Evolutionary conservation across 2,888 invertebrate genomes (phyloP), one percentile per base, ranked within the genome.

Genomic region (Gerris lacustris): DNA sequence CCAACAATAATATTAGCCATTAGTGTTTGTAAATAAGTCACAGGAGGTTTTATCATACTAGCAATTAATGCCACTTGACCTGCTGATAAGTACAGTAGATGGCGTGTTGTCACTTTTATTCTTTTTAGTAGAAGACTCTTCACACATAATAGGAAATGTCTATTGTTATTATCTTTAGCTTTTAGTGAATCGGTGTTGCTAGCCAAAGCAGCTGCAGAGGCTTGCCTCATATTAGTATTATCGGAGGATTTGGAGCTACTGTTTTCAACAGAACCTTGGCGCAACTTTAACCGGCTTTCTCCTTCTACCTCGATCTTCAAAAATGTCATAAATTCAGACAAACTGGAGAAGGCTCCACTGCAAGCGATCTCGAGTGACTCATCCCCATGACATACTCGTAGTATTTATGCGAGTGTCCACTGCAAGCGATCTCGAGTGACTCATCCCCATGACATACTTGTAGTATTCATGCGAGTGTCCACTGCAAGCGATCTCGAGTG

Each of bases 221-320:
- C 44, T 5, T 74, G 71, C 63, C 69, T 67, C 44, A 70, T 67
- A 6, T 69, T 68, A 9, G 44, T 31, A 5, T 45, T 45, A 31
- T 69, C 66, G 18, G 62, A 6, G 7, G 17, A 6, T 31, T 63
- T 62, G 4, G 63, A 7, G 15, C 47, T 6, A 31, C 64, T 44
- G 18, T 67, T 44, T 11, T 55, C 68, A 67, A 75, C 76, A 55
- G 67, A 70, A 11, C 67, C 67, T 7, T 69, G 43, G 5, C 75
- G 73, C 70, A 76, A 68, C 18, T 72, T 71, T 44, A 77, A 72
- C 15, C 75, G 63, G 62, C 77, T 72, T 69, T 77, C 76, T 44
- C 71, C 73, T 67, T 76, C 76, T n/a, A 77, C 76, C 66, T 78
- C 77, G n/a, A 55, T 63, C 66, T 73, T 73, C 15, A 76, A 68